Percentiles rank a stretch among this genome's conserved stretches.
Evolutionary conservation across 2,113 vertebrate genomes (phyloP).

Genomic region (Chunga burmeisteri): DNA sequence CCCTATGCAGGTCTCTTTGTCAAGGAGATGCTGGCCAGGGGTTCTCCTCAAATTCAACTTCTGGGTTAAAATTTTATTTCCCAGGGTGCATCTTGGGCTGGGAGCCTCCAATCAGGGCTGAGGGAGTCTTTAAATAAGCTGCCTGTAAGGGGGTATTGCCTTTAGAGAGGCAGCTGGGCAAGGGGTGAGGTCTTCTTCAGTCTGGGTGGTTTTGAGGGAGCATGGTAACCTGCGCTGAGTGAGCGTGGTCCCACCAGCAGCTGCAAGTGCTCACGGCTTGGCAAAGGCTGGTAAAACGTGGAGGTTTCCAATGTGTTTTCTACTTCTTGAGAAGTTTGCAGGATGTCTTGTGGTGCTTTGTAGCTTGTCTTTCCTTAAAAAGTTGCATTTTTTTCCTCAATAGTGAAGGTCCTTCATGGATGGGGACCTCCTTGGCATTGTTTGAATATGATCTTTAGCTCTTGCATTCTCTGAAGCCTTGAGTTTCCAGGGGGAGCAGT

Average conservation of each 20-base stretch:
- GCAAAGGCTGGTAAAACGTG: background rate
- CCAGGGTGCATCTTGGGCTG: background rate
- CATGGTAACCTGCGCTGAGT: fast-evolving
- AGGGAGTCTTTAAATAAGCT: background rate
- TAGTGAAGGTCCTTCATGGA: fast-evolving
- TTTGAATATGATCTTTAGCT: background rate
- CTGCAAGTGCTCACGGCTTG: fast-evolving
- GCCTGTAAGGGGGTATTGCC: fast-evolving
- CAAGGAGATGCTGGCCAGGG: fast-evolving
- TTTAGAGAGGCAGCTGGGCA: background rate
- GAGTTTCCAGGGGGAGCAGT: background rate
- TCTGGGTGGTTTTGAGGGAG: background rate
- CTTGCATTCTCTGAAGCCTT: fast-evolving
- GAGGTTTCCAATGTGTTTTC: background rate
- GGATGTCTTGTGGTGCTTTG: fast-evolving
- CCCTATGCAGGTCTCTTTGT: background rate
- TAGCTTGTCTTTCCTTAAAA: background rate
- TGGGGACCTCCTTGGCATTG: fast-evolving
- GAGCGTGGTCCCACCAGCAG: background rate
- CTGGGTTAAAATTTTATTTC: background rate
- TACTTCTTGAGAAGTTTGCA: fast-evolving
- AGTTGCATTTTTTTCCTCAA: fast-evolving
- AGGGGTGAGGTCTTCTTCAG: fast-evolving
- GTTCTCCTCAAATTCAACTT: background rate
- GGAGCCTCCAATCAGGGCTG: background rate